Evolutionary conservation across 1,140 invertebrate genomes (phyloP).

Genomic region (Solenopsis invicta): DNA sequence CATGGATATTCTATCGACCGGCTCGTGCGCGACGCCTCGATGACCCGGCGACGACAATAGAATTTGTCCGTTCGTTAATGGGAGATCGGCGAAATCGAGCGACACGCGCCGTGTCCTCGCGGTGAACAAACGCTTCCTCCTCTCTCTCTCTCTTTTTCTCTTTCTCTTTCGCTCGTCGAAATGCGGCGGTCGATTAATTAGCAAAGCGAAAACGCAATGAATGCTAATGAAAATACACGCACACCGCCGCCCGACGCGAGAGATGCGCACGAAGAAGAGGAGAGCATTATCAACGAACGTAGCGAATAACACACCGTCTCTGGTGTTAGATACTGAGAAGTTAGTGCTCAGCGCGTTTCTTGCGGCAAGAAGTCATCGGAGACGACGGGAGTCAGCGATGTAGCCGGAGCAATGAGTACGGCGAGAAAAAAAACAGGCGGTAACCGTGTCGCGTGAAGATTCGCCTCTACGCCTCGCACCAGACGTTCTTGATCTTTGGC

Average conservation of each 20-base stretch:
- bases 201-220: background rate
- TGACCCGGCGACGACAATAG: background rate
- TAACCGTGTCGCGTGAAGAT: background rate
- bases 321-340: conserved; percentile 81
- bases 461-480: conserved; percentile 36
- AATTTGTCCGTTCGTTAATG: background rate
- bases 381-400: conserved; percentile 14
- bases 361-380: conserved; percentile 62
- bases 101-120: background rate
- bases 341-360: conserved; percentile 78
- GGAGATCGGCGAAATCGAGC: background rate
- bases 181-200: conserved; percentile 10
- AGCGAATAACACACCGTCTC: conserved; percentile 74
- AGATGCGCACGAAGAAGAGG: background rate
- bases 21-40: background rate
- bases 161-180: background rate
- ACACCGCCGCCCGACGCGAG: too few relatives aligned
- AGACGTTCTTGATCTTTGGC: conserved; percentile 80
- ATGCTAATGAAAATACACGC: background rate
- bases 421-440: background rate
- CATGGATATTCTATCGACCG: conserved; percentile 13
- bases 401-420: background rate
- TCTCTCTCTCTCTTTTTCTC: too few relatives aligned
- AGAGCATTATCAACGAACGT: conserved; percentile 49
- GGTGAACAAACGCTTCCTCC: too few relatives aligned